Percentiles rank a stretch among this genome's conserved stretches.
Conservation (phyloP, 2,797 vertebrate genomes). For the Petrocephalus sullivani region DNA sequence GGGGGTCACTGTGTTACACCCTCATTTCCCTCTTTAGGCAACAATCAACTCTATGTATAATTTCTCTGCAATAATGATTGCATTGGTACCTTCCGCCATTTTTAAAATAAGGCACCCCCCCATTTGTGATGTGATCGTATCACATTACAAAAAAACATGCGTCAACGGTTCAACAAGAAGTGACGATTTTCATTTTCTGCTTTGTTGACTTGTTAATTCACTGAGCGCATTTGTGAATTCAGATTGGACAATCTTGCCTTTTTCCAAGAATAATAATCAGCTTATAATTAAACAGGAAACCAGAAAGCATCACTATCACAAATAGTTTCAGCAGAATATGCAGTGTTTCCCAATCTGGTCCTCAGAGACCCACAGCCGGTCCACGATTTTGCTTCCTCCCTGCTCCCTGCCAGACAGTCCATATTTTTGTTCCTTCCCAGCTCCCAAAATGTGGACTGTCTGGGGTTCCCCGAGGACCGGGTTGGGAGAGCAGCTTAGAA, state of each 20-base stretch:
- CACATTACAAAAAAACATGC: not conserved
- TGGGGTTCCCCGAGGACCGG: not conserved
- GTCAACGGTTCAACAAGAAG: not conserved
- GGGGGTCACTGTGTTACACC: not conserved
- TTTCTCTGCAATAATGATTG: not conserved
- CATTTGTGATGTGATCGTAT: not conserved
- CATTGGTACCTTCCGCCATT: not conserved
- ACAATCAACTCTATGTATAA: not conserved
- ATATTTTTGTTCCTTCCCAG: not conserved
- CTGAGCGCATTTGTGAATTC: not conserved
- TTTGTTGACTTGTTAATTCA: conserved; percentile 9
- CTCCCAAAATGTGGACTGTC: not conserved
- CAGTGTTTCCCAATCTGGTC: not conserved
- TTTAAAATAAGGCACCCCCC: not conserved
- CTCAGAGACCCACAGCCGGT: not conserved
- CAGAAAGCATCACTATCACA: not conserved
- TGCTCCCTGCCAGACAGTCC: not conserved
- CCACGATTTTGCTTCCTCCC: no score
- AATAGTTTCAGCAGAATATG: not conserved
- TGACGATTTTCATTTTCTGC: not conserved
- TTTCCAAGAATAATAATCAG: not conserved
- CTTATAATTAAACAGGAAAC: not conserved
- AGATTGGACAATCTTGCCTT: not conserved
- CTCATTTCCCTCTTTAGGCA: not conserved
- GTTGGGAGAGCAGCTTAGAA: not conserved